Conservation (phyloP, 2,888 invertebrate species). For the Coronaproctus castanopsis region DNA sequence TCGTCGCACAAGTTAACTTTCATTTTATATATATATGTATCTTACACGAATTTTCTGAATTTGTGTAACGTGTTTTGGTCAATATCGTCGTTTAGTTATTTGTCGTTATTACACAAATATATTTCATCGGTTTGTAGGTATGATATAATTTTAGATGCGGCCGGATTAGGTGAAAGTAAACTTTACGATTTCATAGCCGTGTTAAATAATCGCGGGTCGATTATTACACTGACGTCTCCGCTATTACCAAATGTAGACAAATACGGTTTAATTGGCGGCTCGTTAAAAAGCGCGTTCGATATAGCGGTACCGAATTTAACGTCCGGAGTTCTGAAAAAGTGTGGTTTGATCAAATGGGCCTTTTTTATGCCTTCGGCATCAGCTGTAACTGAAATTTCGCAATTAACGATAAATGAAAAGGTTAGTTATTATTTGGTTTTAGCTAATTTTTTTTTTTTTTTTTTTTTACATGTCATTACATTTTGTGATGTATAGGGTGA, state of each 20-base stretch:
- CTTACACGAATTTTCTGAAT: too few relatives aligned
- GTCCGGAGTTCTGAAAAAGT: slow-evolving; percentile 23
- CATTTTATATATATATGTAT: too few relatives aligned
- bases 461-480: neutral
- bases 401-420: slow-evolving; percentile 43
- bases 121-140: slow-evolving; percentile 37
- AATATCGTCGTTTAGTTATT: too few relatives aligned
- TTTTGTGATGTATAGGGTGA: neutral
- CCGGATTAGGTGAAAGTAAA: slow-evolving; percentile 41
- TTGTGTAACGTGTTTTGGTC: too few relatives aligned
- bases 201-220: slow-evolving; percentile 38
- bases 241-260: slow-evolving; percentile 56
- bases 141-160: slow-evolving; percentile 68
- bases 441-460: neutral
- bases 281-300: slow-evolving; percentile 36
- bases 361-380: slow-evolving; percentile 50
- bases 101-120: too few relatives aligned
- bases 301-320: slow-evolving; percentile 35
- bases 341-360: slow-evolving; percentile 45
- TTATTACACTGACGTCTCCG: slow-evolving; percentile 64
- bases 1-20: too few relatives aligned
- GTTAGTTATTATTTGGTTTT: slow-evolving; percentile 26
- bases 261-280: slow-evolving; percentile 44
- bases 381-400: slow-evolving; percentile 46
- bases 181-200: slow-evolving; percentile 28